These are phyloP conservation scores for Lipophrys pholis DNA, from an alignment of 2,113 vertebrate species.

Conservation along the genomic window DNA sequence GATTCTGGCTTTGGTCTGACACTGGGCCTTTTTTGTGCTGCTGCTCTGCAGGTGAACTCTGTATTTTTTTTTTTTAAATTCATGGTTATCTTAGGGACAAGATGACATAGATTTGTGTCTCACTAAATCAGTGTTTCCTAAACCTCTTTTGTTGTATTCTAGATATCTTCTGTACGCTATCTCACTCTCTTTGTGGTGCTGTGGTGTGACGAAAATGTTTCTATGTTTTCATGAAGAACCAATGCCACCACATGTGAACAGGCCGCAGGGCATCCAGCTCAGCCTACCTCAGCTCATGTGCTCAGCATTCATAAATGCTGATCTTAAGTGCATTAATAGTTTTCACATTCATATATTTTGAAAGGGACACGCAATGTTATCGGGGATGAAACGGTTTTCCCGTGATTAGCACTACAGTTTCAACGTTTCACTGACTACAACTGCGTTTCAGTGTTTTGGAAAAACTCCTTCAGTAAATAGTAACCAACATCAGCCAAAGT, in stretches of 20 bases:
- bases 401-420: too few species aligned
- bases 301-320: conserved; percentile 3
- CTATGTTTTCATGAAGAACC: conserved; percentile 35
- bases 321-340: conserved; percentile 3
- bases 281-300: conserved; percentile 31
- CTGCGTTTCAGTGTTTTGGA: too few species aligned
- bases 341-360: not conserved
- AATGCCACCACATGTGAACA: conserved; percentile 36
- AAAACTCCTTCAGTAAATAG: too few species aligned
- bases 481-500: too few species aligned
- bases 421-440: too few species aligned
- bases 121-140: conserved; percentile 41
- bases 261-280: conserved; percentile 23
- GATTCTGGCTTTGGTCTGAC: conserved; percentile 34
- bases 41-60: conserved; percentile 24
- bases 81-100: conserved; percentile 33
- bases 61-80: conserved; percentile 37
- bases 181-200: conserved; percentile 24
- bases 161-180: conserved; percentile 37
- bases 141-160: conserved; percentile 66
- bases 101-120: conserved; percentile 63
- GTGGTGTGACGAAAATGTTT: conserved; percentile 13
- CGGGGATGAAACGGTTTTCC: too few species aligned
- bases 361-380: too few species aligned
- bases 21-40: conserved; percentile 11